Evolutionary conservation across 2,797 vertebrate species (phyloP), one percentile per base, ranked within the genome.

Genomic region (Erethizon dorsatum): DNA sequence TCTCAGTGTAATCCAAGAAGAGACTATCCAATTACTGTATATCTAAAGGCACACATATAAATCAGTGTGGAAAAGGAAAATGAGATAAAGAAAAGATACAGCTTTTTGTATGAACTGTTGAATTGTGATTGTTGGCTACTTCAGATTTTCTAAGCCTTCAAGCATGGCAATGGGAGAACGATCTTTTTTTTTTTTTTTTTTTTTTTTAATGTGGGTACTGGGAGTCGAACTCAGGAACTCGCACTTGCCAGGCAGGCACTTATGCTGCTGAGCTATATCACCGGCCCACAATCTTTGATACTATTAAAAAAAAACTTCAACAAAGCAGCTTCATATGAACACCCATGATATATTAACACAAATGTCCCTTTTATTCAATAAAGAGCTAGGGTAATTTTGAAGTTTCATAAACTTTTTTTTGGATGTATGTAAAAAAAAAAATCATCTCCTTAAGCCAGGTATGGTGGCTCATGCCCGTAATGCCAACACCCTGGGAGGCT

Each of bases 351-450:
- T 85, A 79, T 7, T 52, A 67, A 91, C 10, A 95, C 1, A 37
- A 67, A 57, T 59, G 26, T 31, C 15, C n/a, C 52, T 90, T 85
- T 61, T 78, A 94, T 52, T 92, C n/a, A 86, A 87, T 59, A 54
- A 95, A 65, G 37, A 84, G 50, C 52, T 41, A 89, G 15, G 73
- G 24, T 22, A 95, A 83, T 65, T 95, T 82, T 80, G 47, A 82
- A 82, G 37, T 71, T 28, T 22, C 67, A 24, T 65, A 90, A 63
- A 78, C 31, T n/a, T 90, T 90, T 78, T 20, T 22, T 52, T 28
- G 28, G 31, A 41, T 41, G 37, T 41, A 41, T 41, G 37, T 8
- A 17, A n/a, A 93, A 4, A 61, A 33, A 96, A 85, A 59, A 61
- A 2, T 11, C 37, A 7, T 45, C 20, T 73, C 69, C 71, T 47